Evolutionary conservation across 2,113 vertebrate genomes (phyloP).

Genomic region (Poeciliopsis retropinna): DNA sequence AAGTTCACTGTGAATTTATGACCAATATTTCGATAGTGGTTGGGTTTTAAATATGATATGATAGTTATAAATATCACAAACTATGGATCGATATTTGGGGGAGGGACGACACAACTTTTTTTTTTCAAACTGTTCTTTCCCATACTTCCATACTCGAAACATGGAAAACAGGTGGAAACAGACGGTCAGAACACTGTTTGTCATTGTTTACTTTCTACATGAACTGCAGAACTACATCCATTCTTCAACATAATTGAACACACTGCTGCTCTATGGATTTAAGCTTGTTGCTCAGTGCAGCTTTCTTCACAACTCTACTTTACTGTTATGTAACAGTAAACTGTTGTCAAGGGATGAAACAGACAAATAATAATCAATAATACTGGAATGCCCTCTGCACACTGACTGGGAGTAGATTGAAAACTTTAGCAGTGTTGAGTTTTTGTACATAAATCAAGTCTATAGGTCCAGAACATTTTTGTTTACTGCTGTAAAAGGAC

Average conservation of each 20-base stretch:
- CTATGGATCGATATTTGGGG: neutral
- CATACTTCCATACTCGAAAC: too few relatives aligned
- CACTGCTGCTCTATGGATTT: neutral
- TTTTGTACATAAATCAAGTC: neutral
- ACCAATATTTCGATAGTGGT: too few relatives aligned
- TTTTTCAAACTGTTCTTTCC: too few relatives aligned
- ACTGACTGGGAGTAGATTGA: neutral
- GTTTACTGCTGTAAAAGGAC: neutral
- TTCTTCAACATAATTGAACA: neutral
- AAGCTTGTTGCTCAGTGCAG: neutral
- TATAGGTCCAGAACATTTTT: neutral
- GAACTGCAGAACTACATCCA: neutral
- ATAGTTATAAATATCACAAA: neutral
- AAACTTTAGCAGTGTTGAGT: too few relatives aligned
- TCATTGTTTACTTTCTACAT: neutral
- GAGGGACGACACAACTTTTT: neutral
- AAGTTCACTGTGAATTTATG: too few relatives aligned
- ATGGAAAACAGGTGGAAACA: too few relatives aligned
- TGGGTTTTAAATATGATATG: too few relatives aligned
- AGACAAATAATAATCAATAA: neutral
- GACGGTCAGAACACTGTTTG: neutral
- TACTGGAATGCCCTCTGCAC: neutral
- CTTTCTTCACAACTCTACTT: neutral
- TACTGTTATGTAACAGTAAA: neutral
- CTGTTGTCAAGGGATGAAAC: neutral